Base-by-base conservation (phyloP, 1,140 invertebrate species). In the Parasteatoda tepidariorum region DNA sequence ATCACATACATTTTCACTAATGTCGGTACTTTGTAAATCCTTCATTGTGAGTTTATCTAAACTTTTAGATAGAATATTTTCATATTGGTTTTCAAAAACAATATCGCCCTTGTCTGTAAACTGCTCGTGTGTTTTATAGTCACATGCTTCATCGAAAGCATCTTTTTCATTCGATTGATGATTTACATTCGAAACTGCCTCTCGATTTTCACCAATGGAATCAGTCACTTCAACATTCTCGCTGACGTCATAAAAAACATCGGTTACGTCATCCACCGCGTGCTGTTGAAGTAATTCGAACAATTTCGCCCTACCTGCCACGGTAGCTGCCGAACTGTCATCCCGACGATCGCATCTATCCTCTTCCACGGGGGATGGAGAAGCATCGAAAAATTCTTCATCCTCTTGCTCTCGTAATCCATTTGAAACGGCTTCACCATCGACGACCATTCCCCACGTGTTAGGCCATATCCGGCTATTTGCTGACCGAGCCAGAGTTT, bases 401-500 rank as follows among this genome's bases (percentile, higher is more conserved):
- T 83, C 70, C 9, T 83, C 70, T 15, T 73, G 57, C 7, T 24
- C 59, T 15, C 18, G 9, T 26, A 71, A 28, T 6, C 54, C 68
- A 30, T 71, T 55, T n/a, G 38, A 9, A 22, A 26, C 22, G 31
- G 30, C 54, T 15, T 55, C 55, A 18, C 55, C 22, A 26, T n/a
- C 9, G 28, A 66, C 4, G 9, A 28, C 33, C 24, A 33, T 41
- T 22, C 34, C 54, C 57, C 70, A 73, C 59, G 59, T 67, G 59
- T 94, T 89, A 54, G 93, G 93, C 81, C 92, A 92, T 73, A 95
- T 89, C 75, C 93, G 92, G 31, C 92, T 92, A 85, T 94, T 94
- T 68, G 95, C 90, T 86, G 93, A 92, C 76, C 93, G 90, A 57
- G 94, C 94, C 87, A 95, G 94, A 57, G 93, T 93, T 88, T 94